These are phyloP conservation scores for Platerodrilus igneus DNA, from an alignment of 2,888 invertebrate genomes.

Conservation along the genomic window DNA sequence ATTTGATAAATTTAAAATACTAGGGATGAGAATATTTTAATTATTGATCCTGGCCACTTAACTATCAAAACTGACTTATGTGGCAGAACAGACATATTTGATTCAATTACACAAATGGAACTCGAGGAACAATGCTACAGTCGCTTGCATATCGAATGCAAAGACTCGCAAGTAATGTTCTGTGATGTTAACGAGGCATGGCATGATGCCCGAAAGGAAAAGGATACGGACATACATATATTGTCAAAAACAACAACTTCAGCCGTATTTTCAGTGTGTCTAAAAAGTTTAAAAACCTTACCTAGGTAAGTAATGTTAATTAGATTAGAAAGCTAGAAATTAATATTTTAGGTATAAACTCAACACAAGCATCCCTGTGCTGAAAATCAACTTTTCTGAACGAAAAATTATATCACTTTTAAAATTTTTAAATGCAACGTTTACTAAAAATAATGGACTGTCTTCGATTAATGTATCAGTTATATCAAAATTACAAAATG, in stretches of 20 bases:
- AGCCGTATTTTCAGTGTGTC: slow-evolving; percentile 40
- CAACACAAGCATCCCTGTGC: slow-evolving; percentile 64
- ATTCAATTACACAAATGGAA: slow-evolving; percentile 78
- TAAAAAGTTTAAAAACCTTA: slow-evolving; percentile 38
- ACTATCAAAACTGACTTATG: slow-evolving; percentile 69
- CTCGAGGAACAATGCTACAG: slow-evolving; percentile 76
- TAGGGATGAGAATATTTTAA: slow-evolving; percentile 65
- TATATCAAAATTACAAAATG: slow-evolving; percentile 38
- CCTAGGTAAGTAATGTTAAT: slow-evolving; percentile 37
- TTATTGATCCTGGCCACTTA: slow-evolving; percentile 68
- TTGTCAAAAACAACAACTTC: slow-evolving; percentile 58
- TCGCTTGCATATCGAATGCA: slow-evolving; percentile 65
- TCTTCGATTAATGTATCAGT: neutral
- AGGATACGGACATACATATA: slow-evolving; percentile 71
- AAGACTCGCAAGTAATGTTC: slow-evolving; percentile 61
- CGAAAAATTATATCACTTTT: slow-evolving; percentile 61
- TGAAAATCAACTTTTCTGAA: slow-evolving; percentile 74
- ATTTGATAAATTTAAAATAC: slow-evolving; percentile 24
- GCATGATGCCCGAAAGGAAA: slow-evolving; percentile 64
- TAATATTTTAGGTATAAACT: slow-evolving; percentile 61
- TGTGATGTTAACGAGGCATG: slow-evolving; percentile 65
- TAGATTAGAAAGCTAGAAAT: neutral
- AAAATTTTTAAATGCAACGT: slow-evolving; percentile 51
- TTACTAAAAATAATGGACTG: neutral
- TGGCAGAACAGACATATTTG: slow-evolving; percentile 60